phyloP scores from a whole-genome alignment of 2,888 invertebrate genomes.

The Falcaria lacertinaria region DNA sequence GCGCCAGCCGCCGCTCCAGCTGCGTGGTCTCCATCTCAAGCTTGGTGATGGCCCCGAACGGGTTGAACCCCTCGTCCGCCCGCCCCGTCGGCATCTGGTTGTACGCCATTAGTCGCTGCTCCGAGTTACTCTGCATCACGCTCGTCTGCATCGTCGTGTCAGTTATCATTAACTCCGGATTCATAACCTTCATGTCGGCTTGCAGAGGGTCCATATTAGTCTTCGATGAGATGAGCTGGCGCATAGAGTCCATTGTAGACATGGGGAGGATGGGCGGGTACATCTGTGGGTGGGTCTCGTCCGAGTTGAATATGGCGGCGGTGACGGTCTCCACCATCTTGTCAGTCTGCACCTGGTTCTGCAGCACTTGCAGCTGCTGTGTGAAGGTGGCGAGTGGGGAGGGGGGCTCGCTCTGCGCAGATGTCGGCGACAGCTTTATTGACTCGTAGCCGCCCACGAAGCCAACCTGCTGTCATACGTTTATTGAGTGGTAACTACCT shows the following conservation, averaged over 20 bases:
- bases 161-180: slow-evolving; percentile 53
- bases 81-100: slow-evolving; percentile 34
- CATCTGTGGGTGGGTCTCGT: slow-evolving; percentile 52
- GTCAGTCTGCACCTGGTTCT: slow-evolving; percentile 73
- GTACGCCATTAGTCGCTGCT: slow-evolving; percentile 47
- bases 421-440: slow-evolving; percentile 78
- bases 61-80: slow-evolving; percentile 49
- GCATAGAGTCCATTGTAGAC: slow-evolving; percentile 44
- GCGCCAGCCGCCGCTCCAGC: slow-evolving; percentile 57
- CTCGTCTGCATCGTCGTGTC: slow-evolving; percentile 36
- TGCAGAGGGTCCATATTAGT: slow-evolving; percentile 37
- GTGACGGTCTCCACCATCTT: slow-evolving; percentile 76
- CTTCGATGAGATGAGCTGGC: slow-evolving; percentile 53
- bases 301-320: slow-evolving; percentile 72
- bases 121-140: slow-evolving; percentile 28
- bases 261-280: slow-evolving; percentile 51
- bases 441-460: slow-evolving; percentile 65
- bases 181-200: slow-evolving; percentile 54
- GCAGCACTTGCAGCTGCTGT: slow-evolving; percentile 69
- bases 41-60: slow-evolving; percentile 60
- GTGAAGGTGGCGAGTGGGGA: slow-evolving; percentile 62
- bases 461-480: slow-evolving; percentile 30
- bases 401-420: slow-evolving; percentile 53
- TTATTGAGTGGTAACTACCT: neutral
- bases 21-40: slow-evolving; percentile 57